These are phyloP conservation scores for Hypomesus transpacificus DNA, from an alignment of 2,113 vertebrate species.

Conservation along the genomic window DNA sequence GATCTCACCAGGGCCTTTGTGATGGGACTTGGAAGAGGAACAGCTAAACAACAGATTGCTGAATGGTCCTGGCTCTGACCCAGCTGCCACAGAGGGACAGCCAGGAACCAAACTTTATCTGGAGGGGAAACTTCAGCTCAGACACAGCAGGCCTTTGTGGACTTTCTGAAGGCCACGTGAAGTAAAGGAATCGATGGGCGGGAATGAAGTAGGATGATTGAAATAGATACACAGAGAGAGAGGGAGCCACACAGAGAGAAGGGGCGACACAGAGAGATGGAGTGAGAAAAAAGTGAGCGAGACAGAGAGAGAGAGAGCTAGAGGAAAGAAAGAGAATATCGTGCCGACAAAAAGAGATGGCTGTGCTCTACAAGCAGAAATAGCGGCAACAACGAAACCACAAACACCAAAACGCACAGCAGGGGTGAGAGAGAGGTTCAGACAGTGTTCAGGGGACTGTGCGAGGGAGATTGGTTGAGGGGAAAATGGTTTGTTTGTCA, in stretches of 20 bases:
- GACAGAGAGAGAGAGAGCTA: not conserved
- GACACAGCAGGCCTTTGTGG: slow-evolving; percentile 9
- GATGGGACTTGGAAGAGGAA: not conserved
- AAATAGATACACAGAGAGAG: not conserved
- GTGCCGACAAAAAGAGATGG: not conserved
- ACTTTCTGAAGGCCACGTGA: slow-evolving; percentile 6
- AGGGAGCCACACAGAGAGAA: not conserved
- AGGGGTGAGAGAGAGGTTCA: not conserved
- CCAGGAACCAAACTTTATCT: slow-evolving; percentile 7
- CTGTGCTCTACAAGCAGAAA: not conserved
- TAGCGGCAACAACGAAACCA: not conserved
- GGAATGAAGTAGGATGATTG: not conserved
- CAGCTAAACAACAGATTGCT: slow-evolving; percentile 8
- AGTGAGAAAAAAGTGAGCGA: not conserved
- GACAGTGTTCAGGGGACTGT: slow-evolving; percentile 5
- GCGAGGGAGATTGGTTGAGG: slow-evolving; percentile 4
- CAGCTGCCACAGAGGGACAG: not conserved
- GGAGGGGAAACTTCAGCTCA: slow-evolving; percentile 1
- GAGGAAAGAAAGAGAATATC: not conserved
- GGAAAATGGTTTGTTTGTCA: slow-evolving; percentile 14
- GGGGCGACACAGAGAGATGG: not conserved
- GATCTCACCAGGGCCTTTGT: slow-evolving; percentile 11
- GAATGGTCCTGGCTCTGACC: slow-evolving; percentile 13
- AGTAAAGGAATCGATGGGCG: not conserved
- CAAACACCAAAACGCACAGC: not conserved